phyloP scores from a whole-genome alignment of 1,140 invertebrate species.

The Bombus sylvicola region DNA sequence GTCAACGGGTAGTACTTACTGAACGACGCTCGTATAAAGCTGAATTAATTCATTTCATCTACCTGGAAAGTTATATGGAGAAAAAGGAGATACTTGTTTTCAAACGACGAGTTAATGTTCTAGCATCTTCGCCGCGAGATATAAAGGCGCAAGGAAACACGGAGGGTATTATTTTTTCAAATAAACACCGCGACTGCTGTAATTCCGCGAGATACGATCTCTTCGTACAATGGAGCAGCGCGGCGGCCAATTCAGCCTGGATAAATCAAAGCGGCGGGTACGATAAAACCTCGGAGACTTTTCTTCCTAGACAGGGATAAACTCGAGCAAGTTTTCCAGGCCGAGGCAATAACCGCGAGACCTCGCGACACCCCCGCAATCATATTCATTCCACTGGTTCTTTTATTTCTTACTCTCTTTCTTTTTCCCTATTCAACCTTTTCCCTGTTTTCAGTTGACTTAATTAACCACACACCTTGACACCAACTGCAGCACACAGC shows the following conservation, averaged over 20 bases:
- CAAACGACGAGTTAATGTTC: neutral
- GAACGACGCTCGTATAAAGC: neutral
- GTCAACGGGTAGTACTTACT: too few species aligned
- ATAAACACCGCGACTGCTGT: slow-evolving; percentile 29
- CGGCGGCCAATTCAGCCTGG: slow-evolving; percentile 16
- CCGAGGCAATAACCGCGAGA: slow-evolving; percentile 53
- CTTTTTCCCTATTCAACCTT: neutral
- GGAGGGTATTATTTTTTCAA: slow-evolving; percentile 12
- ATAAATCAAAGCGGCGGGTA: slow-evolving; percentile 35
- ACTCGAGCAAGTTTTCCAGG: slow-evolving; percentile 51
- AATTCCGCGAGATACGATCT: slow-evolving; percentile 35
- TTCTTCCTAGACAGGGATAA: slow-evolving; percentile 14
- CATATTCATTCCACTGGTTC: slow-evolving; percentile 29
- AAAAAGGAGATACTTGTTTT: neutral
- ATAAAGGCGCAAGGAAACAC: neutral
- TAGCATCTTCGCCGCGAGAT: neutral
- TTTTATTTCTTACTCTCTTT: neutral
- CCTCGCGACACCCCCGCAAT: slow-evolving; percentile 44
- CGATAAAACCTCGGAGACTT: slow-evolving; percentile 37
- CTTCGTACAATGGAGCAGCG: neutral
- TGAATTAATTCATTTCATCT: neutral
- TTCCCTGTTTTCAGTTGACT: slow-evolving; percentile 1
- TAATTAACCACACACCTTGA: slow-evolving; percentile 36
- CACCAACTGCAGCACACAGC: neutral
- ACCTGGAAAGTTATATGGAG: neutral